Percentiles rank a stretch among this genome's conserved stretches.
phyloP scores from a whole-genome alignment of 92 coral and sea anemone species.

The Ricordea florida region DNA sequence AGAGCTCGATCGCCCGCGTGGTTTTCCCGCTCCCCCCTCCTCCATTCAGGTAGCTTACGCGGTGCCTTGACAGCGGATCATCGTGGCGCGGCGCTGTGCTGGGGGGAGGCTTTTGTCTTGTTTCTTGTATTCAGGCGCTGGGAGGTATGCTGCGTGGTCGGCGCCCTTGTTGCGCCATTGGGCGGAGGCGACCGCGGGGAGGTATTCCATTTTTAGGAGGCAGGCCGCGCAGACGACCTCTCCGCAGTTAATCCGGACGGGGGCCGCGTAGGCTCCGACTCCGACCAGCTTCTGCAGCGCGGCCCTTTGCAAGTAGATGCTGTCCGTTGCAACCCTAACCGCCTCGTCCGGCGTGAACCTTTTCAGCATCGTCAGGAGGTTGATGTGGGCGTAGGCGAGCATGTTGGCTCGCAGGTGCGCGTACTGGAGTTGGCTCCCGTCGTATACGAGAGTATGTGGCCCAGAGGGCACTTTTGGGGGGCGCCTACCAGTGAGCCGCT shows the following conservation, averaged over 20 bases:
- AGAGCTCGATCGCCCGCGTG: neutral
- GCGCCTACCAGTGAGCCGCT: conserved; percentile 14
- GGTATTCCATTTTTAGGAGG: too few species aligned
- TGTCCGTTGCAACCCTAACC: neutral
- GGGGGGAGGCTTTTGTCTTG: neutral
- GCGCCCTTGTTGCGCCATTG: neutral
- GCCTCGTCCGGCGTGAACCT: neutral
- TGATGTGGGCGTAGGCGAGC: neutral
- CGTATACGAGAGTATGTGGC: conserved; percentile 16
- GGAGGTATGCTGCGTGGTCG: neutral
- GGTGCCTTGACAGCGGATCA: conserved; percentile 7
- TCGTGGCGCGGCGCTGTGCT: neutral
- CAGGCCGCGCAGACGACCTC: too few species aligned
- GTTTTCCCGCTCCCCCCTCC: conserved; percentile 15
- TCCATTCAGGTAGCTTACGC: neutral
- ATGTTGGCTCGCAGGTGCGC: conserved; percentile 1
- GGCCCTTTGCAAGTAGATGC: neutral
- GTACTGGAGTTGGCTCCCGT: conserved; percentile 6
- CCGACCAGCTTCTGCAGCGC: neutral
- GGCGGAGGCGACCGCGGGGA: neutral
- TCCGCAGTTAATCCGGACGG: too few species aligned
- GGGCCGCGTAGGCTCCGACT: neutral
- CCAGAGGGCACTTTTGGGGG: conserved; percentile 3
- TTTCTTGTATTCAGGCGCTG: neutral
- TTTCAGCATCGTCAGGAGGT: neutral